Evolutionary conservation across 1,140 invertebrate genomes (phyloP).

Genomic region (Drosophila melanogaster): DNA sequence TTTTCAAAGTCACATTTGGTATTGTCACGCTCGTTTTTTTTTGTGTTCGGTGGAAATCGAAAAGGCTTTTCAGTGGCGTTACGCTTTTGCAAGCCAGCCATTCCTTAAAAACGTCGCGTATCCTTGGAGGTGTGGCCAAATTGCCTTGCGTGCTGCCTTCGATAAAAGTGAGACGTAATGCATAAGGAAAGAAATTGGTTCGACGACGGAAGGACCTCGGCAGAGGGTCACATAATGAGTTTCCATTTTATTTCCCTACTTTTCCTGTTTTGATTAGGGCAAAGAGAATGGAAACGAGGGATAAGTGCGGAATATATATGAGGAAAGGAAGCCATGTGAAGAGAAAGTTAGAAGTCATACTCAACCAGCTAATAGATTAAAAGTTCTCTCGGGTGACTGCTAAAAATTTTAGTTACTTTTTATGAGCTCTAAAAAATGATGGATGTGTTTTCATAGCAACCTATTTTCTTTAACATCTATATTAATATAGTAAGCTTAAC

Average conservation of each 20-base stretch:
- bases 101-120: conserved; percentile 16
- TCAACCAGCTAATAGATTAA: conserved; percentile 43
- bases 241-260: conserved; percentile 52
- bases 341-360: conserved; percentile 39
- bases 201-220: conserved; percentile 18
- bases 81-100: conserved; percentile 2
- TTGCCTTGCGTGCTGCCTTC: conserved; percentile 63
- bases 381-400: conserved; percentile 5
- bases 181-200: conserved; percentile 39
- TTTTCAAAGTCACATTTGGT: conserved; percentile 82
- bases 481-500: no score
- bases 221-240: conserved; percentile 67
- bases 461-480: no score
- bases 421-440: not conserved
- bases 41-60: conserved; percentile 53
- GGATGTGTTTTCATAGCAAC: not conserved
- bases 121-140: conserved; percentile 25
- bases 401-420: not conserved
- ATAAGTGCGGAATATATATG: conserved; percentile 11
- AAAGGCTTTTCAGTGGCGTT: conserved; percentile 52
- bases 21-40: conserved; percentile 74
- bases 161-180: conserved; percentile 79
- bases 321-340: conserved; percentile 3
- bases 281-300: conserved; percentile 13
- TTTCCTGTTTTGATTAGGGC: conserved; percentile 40